Evolutionary conservation across 1,140 invertebrate genomes (phyloP).

Genomic region (Drosophila fuyamai): DNA sequence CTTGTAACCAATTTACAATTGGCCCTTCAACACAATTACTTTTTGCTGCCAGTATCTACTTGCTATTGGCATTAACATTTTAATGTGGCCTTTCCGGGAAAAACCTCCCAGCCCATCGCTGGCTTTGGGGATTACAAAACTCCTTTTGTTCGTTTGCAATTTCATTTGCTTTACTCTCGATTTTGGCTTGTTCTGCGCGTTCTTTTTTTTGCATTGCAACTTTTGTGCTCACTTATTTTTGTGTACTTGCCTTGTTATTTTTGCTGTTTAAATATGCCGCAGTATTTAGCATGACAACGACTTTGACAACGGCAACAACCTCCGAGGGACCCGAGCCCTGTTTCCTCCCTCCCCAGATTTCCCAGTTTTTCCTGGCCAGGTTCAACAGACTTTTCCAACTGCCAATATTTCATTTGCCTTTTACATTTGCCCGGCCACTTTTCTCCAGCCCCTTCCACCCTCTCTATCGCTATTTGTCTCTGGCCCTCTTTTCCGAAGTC

Average conservation of each 20-base stretch:
- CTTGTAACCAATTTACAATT: conserved; percentile 27
- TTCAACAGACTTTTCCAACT: conserved; percentile 69
- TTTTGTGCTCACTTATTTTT: conserved; percentile 21
- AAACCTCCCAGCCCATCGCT: neutral
- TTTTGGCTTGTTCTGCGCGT: conserved; percentile 9
- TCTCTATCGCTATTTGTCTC: conserved; percentile 24
- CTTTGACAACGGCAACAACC: conserved; percentile 56
- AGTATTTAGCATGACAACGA: conserved; percentile 81
- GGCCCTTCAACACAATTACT: conserved; percentile 10
- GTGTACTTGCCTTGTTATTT: conserved; percentile 60
- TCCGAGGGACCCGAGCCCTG: conserved; percentile 17
- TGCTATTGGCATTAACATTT: conserved; percentile 74
- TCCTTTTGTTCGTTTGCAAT: conserved; percentile 67
- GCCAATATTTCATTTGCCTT: conserved; percentile 73
- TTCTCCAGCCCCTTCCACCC: conserved; percentile 13
- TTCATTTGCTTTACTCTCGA: conserved; percentile 59
- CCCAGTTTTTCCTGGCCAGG: conserved; percentile 35
- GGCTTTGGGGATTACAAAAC: conserved; percentile 35
- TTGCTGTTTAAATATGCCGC: conserved; percentile 74
- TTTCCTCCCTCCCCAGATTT: neutral
- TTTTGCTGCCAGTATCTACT: conserved; percentile 46
- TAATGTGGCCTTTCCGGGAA: conserved; percentile 46
- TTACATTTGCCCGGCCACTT: conserved; percentile 49
- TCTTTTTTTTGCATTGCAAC: conserved; percentile 13
- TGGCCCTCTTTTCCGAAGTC: conserved; percentile 9